Evolutionary conservation across 2,888 invertebrate genomes (phyloP).

Genomic region (Rhingia rostrata): DNA sequence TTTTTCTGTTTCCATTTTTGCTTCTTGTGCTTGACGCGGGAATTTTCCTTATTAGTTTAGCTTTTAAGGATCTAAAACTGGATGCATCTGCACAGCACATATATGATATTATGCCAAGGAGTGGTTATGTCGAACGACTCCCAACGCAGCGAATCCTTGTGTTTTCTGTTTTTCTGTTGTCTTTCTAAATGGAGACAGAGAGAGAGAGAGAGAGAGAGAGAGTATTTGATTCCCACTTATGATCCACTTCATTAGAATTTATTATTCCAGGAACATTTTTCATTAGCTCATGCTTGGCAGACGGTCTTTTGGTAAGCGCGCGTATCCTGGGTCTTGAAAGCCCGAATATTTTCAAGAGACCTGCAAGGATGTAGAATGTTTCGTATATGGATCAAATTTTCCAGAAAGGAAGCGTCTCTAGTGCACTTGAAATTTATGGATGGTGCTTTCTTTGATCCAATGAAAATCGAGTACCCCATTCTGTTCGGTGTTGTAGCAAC

Average conservation of each 20-base stretch:
- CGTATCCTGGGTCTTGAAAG: neutral
- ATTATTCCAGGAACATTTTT: slow-evolving; percentile 71
- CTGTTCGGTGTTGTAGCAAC: slow-evolving; percentile 11
- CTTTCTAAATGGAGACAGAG: neutral
- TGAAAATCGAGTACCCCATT: slow-evolving; percentile 24
- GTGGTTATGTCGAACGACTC: neutral
- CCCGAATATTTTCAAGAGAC: slow-evolving; percentile 32
- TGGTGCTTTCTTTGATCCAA: slow-evolving; percentile 66
- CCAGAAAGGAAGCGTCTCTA: slow-evolving; percentile 46
- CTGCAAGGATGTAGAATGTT: slow-evolving; percentile 3
- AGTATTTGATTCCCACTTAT: slow-evolving; percentile 72
- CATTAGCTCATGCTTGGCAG: slow-evolving; percentile 35
- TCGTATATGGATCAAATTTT: slow-evolving; percentile 54
- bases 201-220: slow-evolving; percentile 7
- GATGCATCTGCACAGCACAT: slow-evolving; percentile 17
- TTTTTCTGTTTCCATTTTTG: neutral
- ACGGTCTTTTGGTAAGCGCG: neutral
- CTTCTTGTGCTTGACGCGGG: slow-evolving; percentile 16
- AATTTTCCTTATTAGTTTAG: slow-evolving; percentile 67
- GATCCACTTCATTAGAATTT: slow-evolving; percentile 75
- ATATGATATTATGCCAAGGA: neutral
- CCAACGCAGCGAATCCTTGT: slow-evolving; percentile 11
- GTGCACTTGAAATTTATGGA: slow-evolving; percentile 64
- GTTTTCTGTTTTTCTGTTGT: slow-evolving; percentile 22
- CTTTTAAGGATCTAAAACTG: slow-evolving; percentile 60